A percentile compares a stretch with the other conserved stretches of the same genome.
Evolutionary conservation across 2,888 invertebrate species (phyloP).

Genomic region (Anticlea derivata): DNA sequence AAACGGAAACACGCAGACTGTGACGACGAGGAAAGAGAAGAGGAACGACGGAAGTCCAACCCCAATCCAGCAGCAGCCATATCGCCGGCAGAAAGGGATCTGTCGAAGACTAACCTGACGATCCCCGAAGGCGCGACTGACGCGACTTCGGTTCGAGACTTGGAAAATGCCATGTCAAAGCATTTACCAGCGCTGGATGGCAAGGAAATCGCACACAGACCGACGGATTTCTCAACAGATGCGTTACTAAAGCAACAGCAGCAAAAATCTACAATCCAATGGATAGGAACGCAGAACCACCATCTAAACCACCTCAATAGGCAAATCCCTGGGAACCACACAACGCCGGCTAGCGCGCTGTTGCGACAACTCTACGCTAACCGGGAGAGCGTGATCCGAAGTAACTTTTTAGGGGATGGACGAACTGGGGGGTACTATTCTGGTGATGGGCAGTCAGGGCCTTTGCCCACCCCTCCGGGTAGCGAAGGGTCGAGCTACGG

Average conservation of each 20-base stretch:
- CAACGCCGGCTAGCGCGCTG: constrained; percentile 94
- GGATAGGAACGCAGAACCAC: constrained; percentile 93
- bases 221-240: constrained; percentile 95
- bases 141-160: constrained; percentile 91
- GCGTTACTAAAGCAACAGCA: constrained; percentile 92
- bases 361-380: constrained; percentile 96
- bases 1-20: constrained; percentile 77
- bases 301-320: constrained; percentile 85
- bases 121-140: constrained; percentile 71
- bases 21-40: constrained; percentile 76
- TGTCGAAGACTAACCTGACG: constrained; percentile 66
- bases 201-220: constrained; percentile 85
- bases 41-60: constrained; percentile 65
- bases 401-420: constrained; percentile 86
- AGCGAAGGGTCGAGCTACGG: constrained; percentile 91
- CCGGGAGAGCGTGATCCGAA: constrained; percentile 96
- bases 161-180: constrained; percentile 98
- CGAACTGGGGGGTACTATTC: constrained; percentile 77
- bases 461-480: constrained; percentile 95
- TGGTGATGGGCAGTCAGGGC: constrained; percentile 87
- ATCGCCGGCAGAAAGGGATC: constrained; percentile 73
- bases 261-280: constrained; percentile 92
- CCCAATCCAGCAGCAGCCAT: constrained; percentile 71
- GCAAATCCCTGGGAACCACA: constrained; percentile 82
- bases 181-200: constrained; percentile 89